Conservation (phyloP, 37 sponge, comb jelly and placozoan genomes). For the Lycopodina hypogea region DNA sequence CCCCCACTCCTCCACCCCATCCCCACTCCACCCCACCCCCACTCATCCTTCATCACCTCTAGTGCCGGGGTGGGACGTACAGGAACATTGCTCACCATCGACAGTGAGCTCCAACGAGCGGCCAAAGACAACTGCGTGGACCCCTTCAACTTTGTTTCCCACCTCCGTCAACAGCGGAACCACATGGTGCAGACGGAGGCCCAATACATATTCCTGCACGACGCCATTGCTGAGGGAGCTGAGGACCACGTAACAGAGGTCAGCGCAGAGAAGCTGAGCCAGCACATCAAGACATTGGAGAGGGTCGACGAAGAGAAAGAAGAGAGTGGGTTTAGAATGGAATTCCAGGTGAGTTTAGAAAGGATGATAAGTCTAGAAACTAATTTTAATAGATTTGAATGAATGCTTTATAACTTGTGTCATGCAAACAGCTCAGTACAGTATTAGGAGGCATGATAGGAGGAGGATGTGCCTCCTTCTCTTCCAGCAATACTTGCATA, state of each 20-base stretch:
- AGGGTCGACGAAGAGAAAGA: constrained; percentile 43
- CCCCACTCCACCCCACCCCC: background rate
- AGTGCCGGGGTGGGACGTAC: constrained; percentile 97
- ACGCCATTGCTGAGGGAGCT: constrained; percentile 86
- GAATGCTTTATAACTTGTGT: too few relatives aligned
- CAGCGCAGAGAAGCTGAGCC: constrained; percentile 41
- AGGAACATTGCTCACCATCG: constrained; percentile 82
- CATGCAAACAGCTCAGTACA: too few relatives aligned
- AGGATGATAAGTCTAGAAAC: background rate
- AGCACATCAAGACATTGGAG: constrained; percentile 37
- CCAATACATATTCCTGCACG: constrained; percentile 94
- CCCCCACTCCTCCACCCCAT: background rate
- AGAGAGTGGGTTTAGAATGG: constrained; percentile 55
- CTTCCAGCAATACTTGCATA: too few relatives aligned
- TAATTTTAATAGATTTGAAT: background rate
- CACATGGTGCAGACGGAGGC: constrained; percentile 93
- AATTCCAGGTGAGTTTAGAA: constrained; percentile 67
- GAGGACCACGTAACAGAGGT: constrained; percentile 65
- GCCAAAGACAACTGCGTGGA: constrained; percentile 53
- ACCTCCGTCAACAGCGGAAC: constrained; percentile 75
- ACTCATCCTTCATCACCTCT: background rate
- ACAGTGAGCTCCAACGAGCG: constrained; percentile 80
- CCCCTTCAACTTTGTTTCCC: constrained; percentile 60
- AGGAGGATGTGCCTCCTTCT: too few relatives aligned
- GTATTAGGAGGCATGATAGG: too few relatives aligned